Conservation (phyloP, 37 sponge, comb jelly and placozoan species). For the Agelas oroides region DNA sequence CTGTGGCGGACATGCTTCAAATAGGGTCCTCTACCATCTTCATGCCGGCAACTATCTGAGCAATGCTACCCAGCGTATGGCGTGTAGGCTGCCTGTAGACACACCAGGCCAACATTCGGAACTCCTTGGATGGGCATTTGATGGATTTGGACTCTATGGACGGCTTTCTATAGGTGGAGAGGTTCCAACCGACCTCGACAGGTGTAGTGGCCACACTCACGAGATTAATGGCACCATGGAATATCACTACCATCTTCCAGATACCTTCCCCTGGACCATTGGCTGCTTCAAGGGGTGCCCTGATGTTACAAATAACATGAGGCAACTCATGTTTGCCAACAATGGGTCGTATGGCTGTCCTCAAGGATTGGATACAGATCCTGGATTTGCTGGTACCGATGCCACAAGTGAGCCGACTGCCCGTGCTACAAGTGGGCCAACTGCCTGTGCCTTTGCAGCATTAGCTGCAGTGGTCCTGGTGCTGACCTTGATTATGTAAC, state of each 20-base stretch:
- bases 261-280: conserved; percentile 66
- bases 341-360: too few species aligned
- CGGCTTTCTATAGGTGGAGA: conserved; percentile 47
- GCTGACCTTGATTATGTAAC: too few species aligned
- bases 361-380: too few species aligned
- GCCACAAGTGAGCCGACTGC: too few species aligned
- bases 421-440: too few species aligned
- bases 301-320: conserved; percentile 42
- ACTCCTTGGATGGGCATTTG: conserved; percentile 74
- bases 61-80: conserved; percentile 1
- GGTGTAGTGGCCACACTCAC: conserved; percentile 76
- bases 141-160: conserved; percentile 76
- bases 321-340: background rate
- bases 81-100: conserved; percentile 58
- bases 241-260: conserved; percentile 77
- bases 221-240: conserved; percentile 45
- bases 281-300: conserved; percentile 81
- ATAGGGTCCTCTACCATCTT: too few species aligned
- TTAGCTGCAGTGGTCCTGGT: too few species aligned
- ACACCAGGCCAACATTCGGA: conserved; percentile 57
- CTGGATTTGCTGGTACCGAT: too few species aligned
- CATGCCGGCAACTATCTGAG: conserved; percentile 40
- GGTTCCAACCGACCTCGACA: conserved; percentile 66
- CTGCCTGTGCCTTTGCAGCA: too few species aligned
- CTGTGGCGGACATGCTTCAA: conserved; percentile 73